These are phyloP conservation scores for Myripristis murdjan DNA, from an alignment of 2,797 vertebrate genomes.

Conservation along the genomic window DNA sequence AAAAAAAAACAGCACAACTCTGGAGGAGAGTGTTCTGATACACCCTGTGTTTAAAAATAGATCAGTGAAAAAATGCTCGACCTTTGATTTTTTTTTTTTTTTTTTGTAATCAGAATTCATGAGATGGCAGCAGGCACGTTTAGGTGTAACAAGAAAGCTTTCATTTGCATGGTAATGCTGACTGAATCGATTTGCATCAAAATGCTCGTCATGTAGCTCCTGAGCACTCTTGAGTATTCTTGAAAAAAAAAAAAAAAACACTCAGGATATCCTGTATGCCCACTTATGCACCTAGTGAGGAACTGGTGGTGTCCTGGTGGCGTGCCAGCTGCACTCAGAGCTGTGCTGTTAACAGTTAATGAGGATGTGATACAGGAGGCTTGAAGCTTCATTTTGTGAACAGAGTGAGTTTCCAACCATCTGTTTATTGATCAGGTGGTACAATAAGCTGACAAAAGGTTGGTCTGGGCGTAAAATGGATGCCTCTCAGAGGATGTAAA, in stretches of 20 bases:
- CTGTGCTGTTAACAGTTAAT: constrained; percentile 45
- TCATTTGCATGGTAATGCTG: constrained; percentile 25
- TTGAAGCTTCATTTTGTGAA: constrained; percentile 25
- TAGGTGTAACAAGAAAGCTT: constrained; percentile 28
- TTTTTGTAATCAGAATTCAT: constrained; percentile 48
- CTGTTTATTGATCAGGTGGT: constrained; percentile 51
- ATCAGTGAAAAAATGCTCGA: constrained; percentile 33
- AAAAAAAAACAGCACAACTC: constrained; percentile 51
- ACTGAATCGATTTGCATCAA: constrained; percentile 41
- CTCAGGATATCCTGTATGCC: constrained; percentile 12
- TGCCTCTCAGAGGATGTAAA: background rate
- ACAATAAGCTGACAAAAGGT: constrained; percentile 34
- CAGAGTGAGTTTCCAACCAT: constrained; percentile 51
- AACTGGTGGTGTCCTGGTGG: constrained; percentile 33
- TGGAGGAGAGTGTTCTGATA: constrained; percentile 45
- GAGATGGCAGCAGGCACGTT: constrained; percentile 29
- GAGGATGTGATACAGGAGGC: constrained; percentile 47
- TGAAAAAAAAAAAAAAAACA: constrained; percentile 17
- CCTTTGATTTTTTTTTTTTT: constrained; percentile 3
- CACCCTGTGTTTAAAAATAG: constrained; percentile 57
- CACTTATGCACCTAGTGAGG: background rate
- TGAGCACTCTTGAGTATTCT: background rate
- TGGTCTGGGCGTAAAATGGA: constrained; percentile 34
- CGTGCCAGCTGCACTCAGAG: constrained; percentile 45
- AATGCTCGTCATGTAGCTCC: constrained; percentile 1